Evolutionary conservation across 2,797 vertebrate genomes (phyloP).

Genomic region (Acanthurus tractus): DNA sequence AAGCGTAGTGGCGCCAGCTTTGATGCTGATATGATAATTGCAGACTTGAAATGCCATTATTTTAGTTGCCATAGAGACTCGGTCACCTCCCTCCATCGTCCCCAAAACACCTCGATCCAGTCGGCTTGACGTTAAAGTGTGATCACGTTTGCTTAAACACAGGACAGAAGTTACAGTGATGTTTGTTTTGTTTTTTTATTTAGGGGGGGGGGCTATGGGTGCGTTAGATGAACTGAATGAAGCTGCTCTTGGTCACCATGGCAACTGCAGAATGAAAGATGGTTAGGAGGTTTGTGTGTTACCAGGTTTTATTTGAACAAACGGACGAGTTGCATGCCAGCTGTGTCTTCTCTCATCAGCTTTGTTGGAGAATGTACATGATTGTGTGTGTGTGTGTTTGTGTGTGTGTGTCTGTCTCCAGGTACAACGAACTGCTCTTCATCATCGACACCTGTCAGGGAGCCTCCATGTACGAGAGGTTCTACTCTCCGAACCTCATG

Average conservation of each 20-base stretch:
- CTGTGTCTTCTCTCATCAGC: conserved; percentile 38
- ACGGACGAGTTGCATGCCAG: conserved; percentile 44
- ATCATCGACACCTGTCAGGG: conserved; percentile 99
- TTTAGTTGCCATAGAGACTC: conserved; percentile 44
- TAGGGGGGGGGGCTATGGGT: conserved; percentile 39
- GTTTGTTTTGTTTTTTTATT: background rate
- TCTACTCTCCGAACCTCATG: conserved; percentile 98
- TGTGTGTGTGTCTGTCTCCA: conserved; percentile 65
- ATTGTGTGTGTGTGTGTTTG: background rate
- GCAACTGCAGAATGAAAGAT: conserved; percentile 73
- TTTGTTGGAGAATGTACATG: conserved; percentile 15
- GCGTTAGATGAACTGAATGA: conserved; percentile 55
- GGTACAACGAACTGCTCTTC: conserved; percentile 97
- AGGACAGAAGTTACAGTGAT: conserved; percentile 7
- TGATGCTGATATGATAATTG: conserved; percentile 71
- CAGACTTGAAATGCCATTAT: conserved; percentile 58
- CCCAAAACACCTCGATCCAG: conserved; percentile 15
- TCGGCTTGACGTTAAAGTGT: conserved; percentile 19
- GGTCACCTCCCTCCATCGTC: conserved; percentile 23
- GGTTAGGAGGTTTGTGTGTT: conserved; percentile 51
- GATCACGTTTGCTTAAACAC: conserved; percentile 9
- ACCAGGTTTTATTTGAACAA: conserved; percentile 53
- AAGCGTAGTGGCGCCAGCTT: conserved; percentile 54
- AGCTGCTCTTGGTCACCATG: conserved; percentile 72
- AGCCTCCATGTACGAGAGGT: conserved; percentile 98